Percentiles rank a stretch among this genome's conserved stretches.
These are phyloP conservation scores for Tricholauxania praeusta DNA, from an alignment of 2,888 invertebrate species.

Conservation along the genomic window DNA sequence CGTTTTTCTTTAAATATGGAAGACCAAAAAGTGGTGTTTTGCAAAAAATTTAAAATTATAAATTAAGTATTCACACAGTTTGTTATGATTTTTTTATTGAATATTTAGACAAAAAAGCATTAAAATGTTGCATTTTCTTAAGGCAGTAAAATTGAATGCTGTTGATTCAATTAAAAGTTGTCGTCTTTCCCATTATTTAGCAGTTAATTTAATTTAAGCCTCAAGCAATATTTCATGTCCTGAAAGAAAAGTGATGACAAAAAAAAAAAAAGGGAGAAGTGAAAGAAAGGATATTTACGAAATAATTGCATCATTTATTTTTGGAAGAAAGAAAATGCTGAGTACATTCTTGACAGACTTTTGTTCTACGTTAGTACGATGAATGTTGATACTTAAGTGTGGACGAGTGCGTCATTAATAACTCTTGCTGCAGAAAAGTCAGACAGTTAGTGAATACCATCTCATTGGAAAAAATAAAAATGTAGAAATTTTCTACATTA, in stretches of 20 bases:
- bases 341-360: not conserved
- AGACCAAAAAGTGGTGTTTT: conserved; percentile 2
- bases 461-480: too few species aligned
- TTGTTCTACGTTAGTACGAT: not conserved
- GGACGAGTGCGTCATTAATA: conserved; percentile 24
- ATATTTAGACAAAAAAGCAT: too few species aligned
- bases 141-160: too few species aligned
- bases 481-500: too few species aligned
- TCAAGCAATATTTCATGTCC: not conserved
- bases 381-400: conserved; percentile 19
- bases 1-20: not conserved
- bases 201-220: conserved; percentile 14
- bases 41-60: too few species aligned
- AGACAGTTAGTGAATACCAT: too few species aligned
- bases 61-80: too few species aligned
- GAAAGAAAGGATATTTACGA: not conserved
- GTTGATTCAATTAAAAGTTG: too few species aligned
- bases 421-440: not conserved
- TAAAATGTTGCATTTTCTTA: too few species aligned
- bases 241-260: not conserved
- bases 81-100: too few species aligned
- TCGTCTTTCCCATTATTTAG: not conserved
- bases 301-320: conserved; percentile 28
- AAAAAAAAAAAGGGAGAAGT: not conserved
- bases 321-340: not conserved